Base-by-base conservation (phyloP, 2,888 invertebrate genomes). In the Chymomyza fuscimana region DNA sequence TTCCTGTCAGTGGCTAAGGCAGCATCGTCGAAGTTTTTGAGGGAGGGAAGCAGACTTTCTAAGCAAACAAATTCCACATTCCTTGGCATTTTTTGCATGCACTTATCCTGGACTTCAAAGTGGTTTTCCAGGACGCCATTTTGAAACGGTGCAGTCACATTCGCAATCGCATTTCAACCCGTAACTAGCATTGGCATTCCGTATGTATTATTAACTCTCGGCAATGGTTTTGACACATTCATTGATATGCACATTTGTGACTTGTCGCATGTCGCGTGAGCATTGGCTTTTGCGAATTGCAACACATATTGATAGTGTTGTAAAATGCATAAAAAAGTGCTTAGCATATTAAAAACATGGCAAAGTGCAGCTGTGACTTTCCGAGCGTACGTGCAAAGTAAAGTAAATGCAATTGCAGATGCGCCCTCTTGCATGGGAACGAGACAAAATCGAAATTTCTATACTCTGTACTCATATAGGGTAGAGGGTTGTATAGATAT, bases 341-440 rank as follows among this genome's bases (percentile, higher is more conserved):
- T 81, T 84, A 81, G 85, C 81, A 81, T 81, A 81, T 81, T 81
- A 84, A 81, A 85, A 81, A 82, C 80, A 84, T 82, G 70, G 80
- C 82, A 74, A 74, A 84, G 71, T 82, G 81, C 81, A 81, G 85
- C 82, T 84, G 85, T 72, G 80, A 74, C 82, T 70, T 60, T 54
- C 70, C 62, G 65, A 66, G 59, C 63, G 73, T 75, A 79, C 79
- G 75, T 75, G 75, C 79, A 15, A 77, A 73, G 67, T 64, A 65
- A 67, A 67, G 67, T 46, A 63, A 63, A 51, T 63, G 51, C 29
- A 51, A 10, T 51, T 40, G 12, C 40, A 46, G 10, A 46, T 46
- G 40, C 40, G 40, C 40, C 6, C 10, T 12, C 12, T 46, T 1
- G 40, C 12, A 12, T 46, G 40, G 0, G 40, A 46, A 46, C 2